Conservation (phyloP, 2,797 vertebrate genomes). For the Myoxocephalus aenaeus region DNA sequence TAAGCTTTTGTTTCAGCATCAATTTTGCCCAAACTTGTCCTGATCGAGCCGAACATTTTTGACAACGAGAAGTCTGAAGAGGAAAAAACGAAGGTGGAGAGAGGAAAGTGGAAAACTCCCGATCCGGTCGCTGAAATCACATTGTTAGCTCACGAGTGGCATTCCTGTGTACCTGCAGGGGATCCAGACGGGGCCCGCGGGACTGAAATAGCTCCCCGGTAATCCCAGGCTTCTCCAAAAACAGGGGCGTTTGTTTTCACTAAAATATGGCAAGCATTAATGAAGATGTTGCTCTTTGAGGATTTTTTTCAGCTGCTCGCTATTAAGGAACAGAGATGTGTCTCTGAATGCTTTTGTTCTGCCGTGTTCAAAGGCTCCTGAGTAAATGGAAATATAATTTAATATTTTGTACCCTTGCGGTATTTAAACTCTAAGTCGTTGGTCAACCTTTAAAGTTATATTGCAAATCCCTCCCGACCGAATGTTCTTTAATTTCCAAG, state of each 20-base stretch:
- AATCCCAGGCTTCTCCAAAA: slow-evolving; percentile 75
- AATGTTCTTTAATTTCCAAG: not conserved
- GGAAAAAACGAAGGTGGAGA: slow-evolving; percentile 38
- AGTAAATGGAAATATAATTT: not conserved
- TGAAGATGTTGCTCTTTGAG: not conserved
- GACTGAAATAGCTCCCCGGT: slow-evolving; percentile 81
- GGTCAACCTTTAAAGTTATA: not conserved
- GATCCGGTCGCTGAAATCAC: slow-evolving; percentile 62
- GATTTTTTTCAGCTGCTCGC: too few species aligned
- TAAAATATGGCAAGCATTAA: not conserved
- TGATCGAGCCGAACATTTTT: not conserved
- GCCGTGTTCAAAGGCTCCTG: not conserved
- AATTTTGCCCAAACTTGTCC: not conserved
- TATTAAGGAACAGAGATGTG: not conserved
- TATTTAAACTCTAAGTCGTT: slow-evolving; percentile 1
- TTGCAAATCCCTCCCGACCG: not conserved
- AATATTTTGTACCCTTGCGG: not conserved
- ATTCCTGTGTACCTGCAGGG: slow-evolving; percentile 79
- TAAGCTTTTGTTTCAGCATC: not conserved
- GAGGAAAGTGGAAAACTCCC: slow-evolving; percentile 45
- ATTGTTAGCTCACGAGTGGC: slow-evolving; percentile 71
- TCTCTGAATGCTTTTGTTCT: not conserved
- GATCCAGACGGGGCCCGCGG: slow-evolving; percentile 67
- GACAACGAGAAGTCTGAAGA: not conserved
- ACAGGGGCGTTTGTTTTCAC: slow-evolving; percentile 60